These are phyloP conservation scores for Sigmodon hispidus DNA, from an alignment of 2,113 vertebrate species.

Conservation along the genomic window DNA sequence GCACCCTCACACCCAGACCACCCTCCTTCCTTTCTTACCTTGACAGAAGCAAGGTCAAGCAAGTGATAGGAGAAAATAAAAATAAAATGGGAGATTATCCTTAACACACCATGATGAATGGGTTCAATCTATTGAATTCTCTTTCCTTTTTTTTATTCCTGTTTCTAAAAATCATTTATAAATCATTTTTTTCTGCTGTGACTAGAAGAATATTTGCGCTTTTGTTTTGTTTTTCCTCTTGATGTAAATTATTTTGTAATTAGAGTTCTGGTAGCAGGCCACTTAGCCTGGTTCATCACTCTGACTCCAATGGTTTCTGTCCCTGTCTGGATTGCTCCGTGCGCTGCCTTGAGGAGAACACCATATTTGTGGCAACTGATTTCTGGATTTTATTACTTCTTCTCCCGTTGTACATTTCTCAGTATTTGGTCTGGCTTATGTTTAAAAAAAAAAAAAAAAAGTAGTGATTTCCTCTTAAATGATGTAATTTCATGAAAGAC, in stretches of 20 bases:
- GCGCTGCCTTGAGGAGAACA: neutral
- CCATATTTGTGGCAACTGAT: neutral
- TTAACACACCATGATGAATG: neutral
- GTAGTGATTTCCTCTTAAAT: constrained; percentile 70
- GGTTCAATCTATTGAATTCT: neutral
- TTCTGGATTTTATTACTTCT: constrained; percentile 69
- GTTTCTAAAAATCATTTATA: neutral
- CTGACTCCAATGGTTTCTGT: constrained; percentile 38
- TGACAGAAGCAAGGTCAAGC: neutral
- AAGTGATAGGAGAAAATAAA: neutral
- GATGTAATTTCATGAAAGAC: constrained; percentile 59
- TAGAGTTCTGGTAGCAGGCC: neutral
- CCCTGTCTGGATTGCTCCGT: neutral
- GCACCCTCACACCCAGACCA: too few species aligned
- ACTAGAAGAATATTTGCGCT: neutral
- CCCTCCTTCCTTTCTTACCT: neutral
- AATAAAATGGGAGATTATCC: neutral
- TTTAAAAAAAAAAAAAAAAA: neutral
- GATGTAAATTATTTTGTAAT: neutral
- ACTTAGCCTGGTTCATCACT: neutral
- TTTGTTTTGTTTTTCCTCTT: neutral
- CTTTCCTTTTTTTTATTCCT: neutral
- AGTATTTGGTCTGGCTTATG: constrained; percentile 60
- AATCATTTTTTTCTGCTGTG: too few species aligned
- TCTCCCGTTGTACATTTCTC: constrained; percentile 50